Evolutionary conservation across 2,888 invertebrate genomes (phyloP).

Genomic region (Capitulum mitella): DNA sequence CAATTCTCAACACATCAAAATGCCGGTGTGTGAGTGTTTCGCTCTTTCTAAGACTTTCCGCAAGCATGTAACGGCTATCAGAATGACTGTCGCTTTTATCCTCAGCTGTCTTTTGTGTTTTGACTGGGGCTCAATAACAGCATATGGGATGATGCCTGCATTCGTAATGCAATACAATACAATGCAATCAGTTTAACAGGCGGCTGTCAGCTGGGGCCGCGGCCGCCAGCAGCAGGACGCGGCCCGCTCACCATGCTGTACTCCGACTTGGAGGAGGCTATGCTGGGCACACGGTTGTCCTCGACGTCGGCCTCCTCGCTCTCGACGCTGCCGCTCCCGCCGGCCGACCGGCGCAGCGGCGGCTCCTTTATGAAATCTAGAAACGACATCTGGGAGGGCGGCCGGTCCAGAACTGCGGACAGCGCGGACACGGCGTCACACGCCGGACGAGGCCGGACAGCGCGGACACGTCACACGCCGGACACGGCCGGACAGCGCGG

Average conservation of each 20-base stretch:
- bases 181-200: too few relatives aligned
- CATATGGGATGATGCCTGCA: too few relatives aligned
- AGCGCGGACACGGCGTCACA: conserved; percentile 27
- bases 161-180: too few relatives aligned
- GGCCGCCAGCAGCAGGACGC: not conserved
- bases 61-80: too few relatives aligned
- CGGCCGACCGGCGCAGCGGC: conserved; percentile 37
- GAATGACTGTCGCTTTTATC: too few relatives aligned
- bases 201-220: too few relatives aligned
- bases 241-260: conserved; percentile 4
- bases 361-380: conserved; percentile 77
- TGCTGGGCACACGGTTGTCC: conserved; percentile 64
- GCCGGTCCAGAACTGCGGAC: conserved; percentile 54
- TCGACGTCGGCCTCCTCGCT: conserved; percentile 68
- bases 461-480: too few relatives aligned
- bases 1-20: too few relatives aligned
- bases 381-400: conserved; percentile 85
- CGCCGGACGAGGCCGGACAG: not conserved
- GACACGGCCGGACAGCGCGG: conserved; percentile 1
- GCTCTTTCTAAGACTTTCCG: too few relatives aligned
- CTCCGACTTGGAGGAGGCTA: conserved; percentile 45
- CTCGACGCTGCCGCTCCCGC: conserved; percentile 53
- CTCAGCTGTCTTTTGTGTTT: too few relatives aligned
- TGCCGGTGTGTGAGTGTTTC: too few relatives aligned
- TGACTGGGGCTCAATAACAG: too few relatives aligned